phyloP scores from a whole-genome alignment of 2,888 invertebrate species.

The Athalia rosae region DNA sequence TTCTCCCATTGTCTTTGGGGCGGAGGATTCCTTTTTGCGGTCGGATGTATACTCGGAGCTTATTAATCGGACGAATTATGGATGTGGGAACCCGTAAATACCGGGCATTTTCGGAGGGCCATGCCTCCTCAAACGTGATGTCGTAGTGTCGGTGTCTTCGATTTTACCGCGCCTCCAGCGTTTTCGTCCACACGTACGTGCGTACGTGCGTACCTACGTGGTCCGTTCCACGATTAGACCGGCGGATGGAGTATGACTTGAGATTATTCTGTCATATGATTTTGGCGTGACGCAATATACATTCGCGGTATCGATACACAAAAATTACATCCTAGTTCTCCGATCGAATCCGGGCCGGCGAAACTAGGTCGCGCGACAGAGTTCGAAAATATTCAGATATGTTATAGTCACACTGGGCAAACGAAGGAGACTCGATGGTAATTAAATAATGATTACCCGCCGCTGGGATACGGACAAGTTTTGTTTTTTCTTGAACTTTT shows the following conservation, averaged over 20 bases:
- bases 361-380: background rate
- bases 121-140: slow-evolving; percentile 4
- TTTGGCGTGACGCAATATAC: slow-evolving; percentile 4
- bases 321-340: background rate
- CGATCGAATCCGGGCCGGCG: slow-evolving; percentile 6
- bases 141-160: background rate
- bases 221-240: background rate
- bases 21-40: slow-evolving; percentile 20
- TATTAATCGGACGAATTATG: slow-evolving; percentile 24
- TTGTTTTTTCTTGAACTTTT: background rate
- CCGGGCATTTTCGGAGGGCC: background rate
- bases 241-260: background rate
- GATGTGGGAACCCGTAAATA: background rate
- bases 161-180: slow-evolving; percentile 10
- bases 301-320: background rate
- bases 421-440: slow-evolving; percentile 6
- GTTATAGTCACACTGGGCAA: background rate
- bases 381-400: background rate
- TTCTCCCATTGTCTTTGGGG: slow-evolving; percentile 33
- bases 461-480: background rate
- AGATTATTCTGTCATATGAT: slow-evolving; percentile 21
- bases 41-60: slow-evolving; percentile 7
- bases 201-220: background rate
- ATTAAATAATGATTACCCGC: background rate
- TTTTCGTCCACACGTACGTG: background rate